Conservation (phyloP, 2,888 invertebrate species). For the Leucoma salicis region DNA sequence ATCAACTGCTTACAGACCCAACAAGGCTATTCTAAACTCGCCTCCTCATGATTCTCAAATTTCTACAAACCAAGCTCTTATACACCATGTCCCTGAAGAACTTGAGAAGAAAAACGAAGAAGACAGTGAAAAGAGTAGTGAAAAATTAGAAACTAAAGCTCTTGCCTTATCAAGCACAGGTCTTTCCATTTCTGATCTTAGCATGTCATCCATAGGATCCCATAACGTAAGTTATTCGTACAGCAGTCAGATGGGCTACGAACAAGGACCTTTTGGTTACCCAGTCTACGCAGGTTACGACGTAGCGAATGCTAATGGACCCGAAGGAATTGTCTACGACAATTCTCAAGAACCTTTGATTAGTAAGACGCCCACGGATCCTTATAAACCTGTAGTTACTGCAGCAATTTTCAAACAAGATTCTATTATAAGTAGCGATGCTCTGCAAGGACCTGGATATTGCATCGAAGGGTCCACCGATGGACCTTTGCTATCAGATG, state of each 20-base stretch:
- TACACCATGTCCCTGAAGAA: conserved; percentile 71
- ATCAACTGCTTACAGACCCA: conserved; percentile 65
- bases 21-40: conserved; percentile 51
- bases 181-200: conserved; percentile 90
- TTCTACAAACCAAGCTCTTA: conserved; percentile 74
- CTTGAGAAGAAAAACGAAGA: conserved; percentile 59
- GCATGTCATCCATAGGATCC: conserved; percentile 86
- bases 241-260: conserved; percentile 90
- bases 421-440: conserved; percentile 73
- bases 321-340: conserved; percentile 62
- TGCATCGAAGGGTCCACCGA: conserved; percentile 78
- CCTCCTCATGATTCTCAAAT: conserved; percentile 68
- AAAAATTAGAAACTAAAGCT: conserved; percentile 64
- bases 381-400: conserved; percentile 86
- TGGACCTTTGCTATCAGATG: conserved; percentile 75
- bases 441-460: conserved; percentile 68
- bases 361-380: conserved; percentile 72
- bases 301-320: conserved; percentile 58
- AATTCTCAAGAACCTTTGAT: conserved; percentile 76
- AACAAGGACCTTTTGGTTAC: conserved; percentile 87
- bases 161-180: conserved; percentile 86
- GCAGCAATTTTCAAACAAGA: conserved; percentile 87
- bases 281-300: conserved; percentile 84
- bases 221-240: conserved; percentile 90
- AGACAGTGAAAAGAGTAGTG: conserved; percentile 57